Percentiles rank a stretch among this genome's conserved stretches.
phyloP scores from a whole-genome alignment of 1,140 invertebrate genomes.

The Danaus plexippus region DNA sequence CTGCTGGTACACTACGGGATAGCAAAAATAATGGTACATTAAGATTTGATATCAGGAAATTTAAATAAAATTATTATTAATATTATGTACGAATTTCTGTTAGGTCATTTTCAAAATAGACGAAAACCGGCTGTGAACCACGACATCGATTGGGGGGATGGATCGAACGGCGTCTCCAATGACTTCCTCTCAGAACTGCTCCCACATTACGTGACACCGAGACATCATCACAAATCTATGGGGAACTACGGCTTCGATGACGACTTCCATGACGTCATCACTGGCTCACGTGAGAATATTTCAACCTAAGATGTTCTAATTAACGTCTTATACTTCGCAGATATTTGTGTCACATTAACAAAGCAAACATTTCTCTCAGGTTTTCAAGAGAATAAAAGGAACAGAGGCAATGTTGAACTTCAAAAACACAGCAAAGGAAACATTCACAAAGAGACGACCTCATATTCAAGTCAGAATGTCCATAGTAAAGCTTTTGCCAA shows the following conservation, averaged over 20 bases:
- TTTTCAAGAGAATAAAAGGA: conserved; percentile 25
- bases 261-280: conserved; percentile 58
- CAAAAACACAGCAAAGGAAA: conserved; percentile 18
- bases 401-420: not conserved
- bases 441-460: conserved; percentile 18
- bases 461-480: conserved; percentile 20
- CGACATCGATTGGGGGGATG: conserved; percentile 47
- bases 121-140: conserved; percentile 28
- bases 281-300: conserved; percentile 45
- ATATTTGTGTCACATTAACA: too few species aligned
- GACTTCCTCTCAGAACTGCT: conserved; percentile 59
- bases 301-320: not conserved
- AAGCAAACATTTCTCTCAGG: conserved; percentile 23
- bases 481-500: conserved; percentile 15
- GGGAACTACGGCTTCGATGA: conserved; percentile 36
- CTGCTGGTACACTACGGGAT: too few species aligned
- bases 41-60: too few species aligned
- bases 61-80: too few species aligned
- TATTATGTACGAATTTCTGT: too few species aligned
- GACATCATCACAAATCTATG: conserved; percentile 30
- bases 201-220: conserved; percentile 60
- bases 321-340: not conserved
- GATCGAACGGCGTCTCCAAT: conserved; percentile 29
- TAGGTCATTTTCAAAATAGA: conserved; percentile 5
- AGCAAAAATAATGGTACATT: too few species aligned